Base-by-base conservation (phyloP, 2,888 invertebrate species). In the Nomada ferruginata region DNA sequence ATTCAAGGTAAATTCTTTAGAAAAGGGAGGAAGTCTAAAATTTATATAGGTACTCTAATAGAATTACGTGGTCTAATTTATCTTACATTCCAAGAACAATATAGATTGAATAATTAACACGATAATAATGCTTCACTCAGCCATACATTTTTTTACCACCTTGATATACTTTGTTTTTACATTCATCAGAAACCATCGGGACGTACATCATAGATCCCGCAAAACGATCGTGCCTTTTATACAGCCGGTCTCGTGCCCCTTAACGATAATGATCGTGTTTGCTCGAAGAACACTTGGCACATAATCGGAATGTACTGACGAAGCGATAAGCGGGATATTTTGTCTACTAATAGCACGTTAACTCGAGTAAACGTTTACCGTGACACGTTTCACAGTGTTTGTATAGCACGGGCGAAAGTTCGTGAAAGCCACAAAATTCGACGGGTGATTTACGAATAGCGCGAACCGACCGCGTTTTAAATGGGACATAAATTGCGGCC, bases 401-500 rank as follows among this genome's bases (percentile, higher is more conserved):
- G 11, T 0, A 2, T 5, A 26, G 4, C 18, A 23, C 52, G n/a
- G 18, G 59, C 10, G 63, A 73, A 47, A 85, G 36, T 55, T 53
- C 13, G 76, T 63, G 69, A 52, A 55, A n/a, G 53, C 26, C 18
- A 47, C 26, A n/a, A 69, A 66, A 73, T 60, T 77, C 36, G 15
- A 42, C n/a, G 13, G 11, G n/a, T 71, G 78, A 81, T 86, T 73
- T 69, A 80, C 59, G 57, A 52, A 44, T 66, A n/a, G 36, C 50
- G n/a, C 64, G 23, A 66, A 50, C 47, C 29, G 15, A 26, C 7
- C 60, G 70, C 29, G 61, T 76, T 82, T 85, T 84, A 87, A 87
- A 87, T 73, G 77, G 61, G 73, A 72, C 82, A 81, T 78, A 84
- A 85, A 85, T 87, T 78, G 73, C 66, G 23, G 50, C 42, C 15